A percentile compares a stretch with the other conserved stretches of the same genome.
Evolutionary conservation across 2,797 vertebrate genomes (phyloP).

Genomic region (Catharus ustulatus): DNA sequence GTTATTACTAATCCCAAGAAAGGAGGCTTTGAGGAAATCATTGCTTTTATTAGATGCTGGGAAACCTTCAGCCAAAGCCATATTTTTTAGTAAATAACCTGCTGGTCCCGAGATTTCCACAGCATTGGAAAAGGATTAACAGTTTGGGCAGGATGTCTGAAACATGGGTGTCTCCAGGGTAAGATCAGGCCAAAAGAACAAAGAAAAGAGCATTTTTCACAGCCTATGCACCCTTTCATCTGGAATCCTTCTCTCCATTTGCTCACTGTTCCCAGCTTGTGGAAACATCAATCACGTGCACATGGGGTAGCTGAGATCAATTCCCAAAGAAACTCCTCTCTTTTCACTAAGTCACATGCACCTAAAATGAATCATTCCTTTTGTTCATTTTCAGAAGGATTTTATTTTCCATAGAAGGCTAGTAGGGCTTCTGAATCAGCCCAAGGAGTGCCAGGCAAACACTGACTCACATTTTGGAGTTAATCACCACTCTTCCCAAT

Average conservation of each 20-base stretch:
- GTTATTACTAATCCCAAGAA: background rate
- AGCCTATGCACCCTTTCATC: background rate
- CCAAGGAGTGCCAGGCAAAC: background rate
- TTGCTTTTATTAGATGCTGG: background rate
- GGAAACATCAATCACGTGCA: background rate
- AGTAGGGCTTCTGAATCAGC: background rate
- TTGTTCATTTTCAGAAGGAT: background rate
- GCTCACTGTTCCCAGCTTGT: background rate
- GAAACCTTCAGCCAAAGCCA: fast-evolving
- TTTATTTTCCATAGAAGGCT: background rate
- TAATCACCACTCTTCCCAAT: background rate
- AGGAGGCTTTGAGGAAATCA: background rate
- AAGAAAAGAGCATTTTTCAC: background rate
- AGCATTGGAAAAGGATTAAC: background rate
- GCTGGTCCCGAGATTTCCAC: background rate
- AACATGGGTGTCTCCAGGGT: background rate
- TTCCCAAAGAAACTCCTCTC: background rate
- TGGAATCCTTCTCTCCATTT: background rate
- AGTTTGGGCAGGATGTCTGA: background rate
- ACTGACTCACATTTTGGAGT: background rate
- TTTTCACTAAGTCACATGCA: background rate
- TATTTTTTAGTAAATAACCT: background rate
- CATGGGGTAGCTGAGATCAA: background rate
- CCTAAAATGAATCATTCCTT: background rate
- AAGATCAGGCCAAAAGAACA: background rate